Evolutionary conservation across 2,888 invertebrate species (phyloP).

Genomic region (Dromius quadrimaculatus): DNA sequence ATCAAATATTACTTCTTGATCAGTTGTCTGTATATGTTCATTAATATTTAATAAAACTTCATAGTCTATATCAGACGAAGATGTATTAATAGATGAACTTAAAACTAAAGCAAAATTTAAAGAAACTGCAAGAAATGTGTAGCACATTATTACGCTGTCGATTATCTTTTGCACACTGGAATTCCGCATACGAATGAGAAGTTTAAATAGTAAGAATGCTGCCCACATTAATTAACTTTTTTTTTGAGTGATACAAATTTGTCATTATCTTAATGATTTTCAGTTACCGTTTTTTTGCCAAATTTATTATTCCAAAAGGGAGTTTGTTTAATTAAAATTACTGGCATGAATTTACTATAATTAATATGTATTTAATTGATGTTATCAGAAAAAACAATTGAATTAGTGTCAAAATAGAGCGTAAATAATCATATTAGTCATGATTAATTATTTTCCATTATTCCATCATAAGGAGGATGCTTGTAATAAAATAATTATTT

Average conservation of each 20-base stretch:
- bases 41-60: background rate
- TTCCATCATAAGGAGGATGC: conserved; percentile 15
- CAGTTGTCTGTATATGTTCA: conserved; percentile 3
- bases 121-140: background rate
- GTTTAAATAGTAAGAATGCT: conserved; percentile 21
- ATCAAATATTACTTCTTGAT: conserved; percentile 17
- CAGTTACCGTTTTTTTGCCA: no score
- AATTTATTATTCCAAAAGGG: no score
- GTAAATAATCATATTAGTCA: conserved; percentile 23
- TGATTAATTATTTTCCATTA: conserved; percentile 3
- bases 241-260: conserved; percentile 25
- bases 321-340: no score
- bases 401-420: no score
- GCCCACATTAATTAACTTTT: conserved; percentile 7
- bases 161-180: background rate
- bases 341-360: no score
- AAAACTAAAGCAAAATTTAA: background rate
- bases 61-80: background rate
- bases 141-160: background rate
- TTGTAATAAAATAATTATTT: background rate
- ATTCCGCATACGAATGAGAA: background rate
- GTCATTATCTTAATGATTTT: no score
- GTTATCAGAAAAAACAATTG: no score
- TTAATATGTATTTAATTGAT: no score
- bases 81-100: background rate